A percentile compares a stretch with the other conserved stretches of the same genome.
phyloP scores from a whole-genome alignment of 2,113 vertebrate genomes.

The Neolamprologus longior region DNA sequence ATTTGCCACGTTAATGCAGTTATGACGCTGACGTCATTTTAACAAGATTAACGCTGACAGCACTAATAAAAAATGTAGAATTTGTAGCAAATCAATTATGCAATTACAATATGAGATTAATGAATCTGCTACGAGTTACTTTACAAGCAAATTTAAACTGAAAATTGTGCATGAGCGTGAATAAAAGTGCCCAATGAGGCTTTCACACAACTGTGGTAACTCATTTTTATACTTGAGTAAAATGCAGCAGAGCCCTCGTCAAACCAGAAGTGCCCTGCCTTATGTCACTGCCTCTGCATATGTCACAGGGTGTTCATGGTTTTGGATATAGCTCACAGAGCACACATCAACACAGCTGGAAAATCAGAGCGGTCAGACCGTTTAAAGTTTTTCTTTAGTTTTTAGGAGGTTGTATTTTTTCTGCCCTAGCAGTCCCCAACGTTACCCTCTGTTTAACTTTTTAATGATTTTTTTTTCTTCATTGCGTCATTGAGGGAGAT shows the following conservation, averaged over 20 bases:
- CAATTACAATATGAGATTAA: not conserved
- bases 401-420: not conserved
- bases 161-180: not conserved
- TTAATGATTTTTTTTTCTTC: not conserved
- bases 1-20: not conserved
- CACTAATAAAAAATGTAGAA: not conserved
- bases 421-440: not conserved
- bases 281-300: not conserved
- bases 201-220: not conserved
- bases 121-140: not conserved
- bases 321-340: constrained; percentile 34
- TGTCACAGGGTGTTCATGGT: constrained; percentile 28
- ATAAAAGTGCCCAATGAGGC: not conserved
- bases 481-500: not conserved
- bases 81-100: not conserved
- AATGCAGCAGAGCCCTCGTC: constrained; percentile 5
- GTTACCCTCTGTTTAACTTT: not conserved
- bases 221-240: constrained; percentile 3
- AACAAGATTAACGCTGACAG: not conserved
- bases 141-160: not conserved
- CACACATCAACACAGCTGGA: constrained; percentile 46
- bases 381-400: not conserved
- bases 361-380: not conserved
- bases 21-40: not conserved
- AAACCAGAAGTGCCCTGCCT: constrained; percentile 15